These are phyloP conservation scores for Ptychobarbus kaznakovi DNA, from an alignment of 2,797 vertebrate genomes.

Conservation along the genomic window DNA sequence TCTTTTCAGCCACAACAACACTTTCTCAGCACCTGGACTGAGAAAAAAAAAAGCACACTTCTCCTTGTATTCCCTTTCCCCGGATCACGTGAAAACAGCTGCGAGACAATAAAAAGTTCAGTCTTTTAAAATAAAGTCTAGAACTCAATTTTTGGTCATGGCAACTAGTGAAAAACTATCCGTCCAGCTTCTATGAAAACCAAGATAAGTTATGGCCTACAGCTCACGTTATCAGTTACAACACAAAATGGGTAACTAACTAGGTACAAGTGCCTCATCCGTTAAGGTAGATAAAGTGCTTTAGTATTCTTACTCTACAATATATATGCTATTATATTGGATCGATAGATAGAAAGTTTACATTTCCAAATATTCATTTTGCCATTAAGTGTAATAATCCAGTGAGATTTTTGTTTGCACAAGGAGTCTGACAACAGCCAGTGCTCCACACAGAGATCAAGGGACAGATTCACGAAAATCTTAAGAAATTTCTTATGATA, in stretches of 20 bases:
- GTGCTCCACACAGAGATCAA: no score
- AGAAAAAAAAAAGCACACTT: conserved; percentile 26
- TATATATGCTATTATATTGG: no score
- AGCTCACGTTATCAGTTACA: neutral
- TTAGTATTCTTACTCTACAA: neutral
- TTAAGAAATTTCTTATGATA: no score
- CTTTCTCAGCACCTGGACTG: conserved; percentile 63
- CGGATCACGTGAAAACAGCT: conserved; percentile 4
- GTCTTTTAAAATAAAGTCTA: conserved; percentile 3
- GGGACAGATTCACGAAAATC: no score
- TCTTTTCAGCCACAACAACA: conserved; percentile 54
- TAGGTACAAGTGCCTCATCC: neutral
- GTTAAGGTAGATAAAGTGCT: neutral
- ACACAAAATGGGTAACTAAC: neutral
- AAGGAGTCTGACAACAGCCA: no score
- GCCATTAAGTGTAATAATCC: no score
- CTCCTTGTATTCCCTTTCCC: neutral
- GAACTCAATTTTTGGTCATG: neutral
- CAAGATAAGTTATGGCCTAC: neutral
- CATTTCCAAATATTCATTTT: no score
- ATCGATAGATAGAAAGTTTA: no score
- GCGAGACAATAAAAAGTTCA: neutral
- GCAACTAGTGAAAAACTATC: neutral
- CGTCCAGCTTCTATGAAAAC: neutral
- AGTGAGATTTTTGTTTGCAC: no score